Base-by-base conservation (phyloP, 1,140 invertebrate genomes). In the Schlechtendalia chinensis region DNA sequence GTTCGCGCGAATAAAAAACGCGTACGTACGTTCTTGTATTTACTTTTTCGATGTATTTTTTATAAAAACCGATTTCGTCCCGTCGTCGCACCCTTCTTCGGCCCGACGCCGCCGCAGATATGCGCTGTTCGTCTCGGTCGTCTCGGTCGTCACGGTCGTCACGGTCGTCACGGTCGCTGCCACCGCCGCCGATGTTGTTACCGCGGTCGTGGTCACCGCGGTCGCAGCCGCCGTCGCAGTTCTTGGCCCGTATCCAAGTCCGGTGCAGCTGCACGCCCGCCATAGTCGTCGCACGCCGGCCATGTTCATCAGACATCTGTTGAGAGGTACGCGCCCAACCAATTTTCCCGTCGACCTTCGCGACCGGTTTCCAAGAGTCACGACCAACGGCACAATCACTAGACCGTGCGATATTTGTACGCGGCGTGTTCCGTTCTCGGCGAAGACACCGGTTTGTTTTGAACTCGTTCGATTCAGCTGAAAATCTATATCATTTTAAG, bases 241-340 rank as follows among this genome's bases (percentile, higher is more conserved):
- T 22, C 27, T 61, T 24, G 54, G 22, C 58, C n/a, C 19, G 14
- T 2, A 29, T 6, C 32, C 32, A 16, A 54, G 50, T 29, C 14
- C 54, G 29, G 72, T 54, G 69, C 56, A 24, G 72, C 32, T 19
- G 14, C 56, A 24, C 32, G 29, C n/a, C 24, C 69, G 47, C 4
- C 45, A 22, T 63, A 6, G 12, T 29, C 39, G 39, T 61, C n/a
- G 39, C 14, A 22, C 45, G 39, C 10, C 54, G 32, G 58, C 19
- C 75, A 79, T 79, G 75, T 61, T 79, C 58, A 63, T 79, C 58
- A 79, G 75, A 47, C 75, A 79, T 63, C 75, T 79, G 75, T 79
- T 79, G 75, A 79, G 58, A 79, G 75, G 75, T 79, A 79, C 22
- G 5, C 32, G 32, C 8, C n/a, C n/a, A n/a, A n/a, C n/a, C n/a